Evolutionary conservation across 2,888 invertebrate species (phyloP).

Genomic region (Eucriotettix oculatus): DNA sequence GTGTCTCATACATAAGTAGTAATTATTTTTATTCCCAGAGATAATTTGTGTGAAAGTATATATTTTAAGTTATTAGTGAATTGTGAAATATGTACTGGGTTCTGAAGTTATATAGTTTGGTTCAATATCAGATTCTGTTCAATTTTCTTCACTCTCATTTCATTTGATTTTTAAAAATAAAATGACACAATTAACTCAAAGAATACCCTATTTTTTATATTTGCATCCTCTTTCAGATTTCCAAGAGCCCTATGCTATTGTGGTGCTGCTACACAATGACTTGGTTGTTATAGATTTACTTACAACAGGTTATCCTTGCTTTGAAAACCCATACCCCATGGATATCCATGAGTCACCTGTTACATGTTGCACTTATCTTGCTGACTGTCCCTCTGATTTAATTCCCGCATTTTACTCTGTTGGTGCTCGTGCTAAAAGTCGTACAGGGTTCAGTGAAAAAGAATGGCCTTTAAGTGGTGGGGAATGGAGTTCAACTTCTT

Average conservation of each 20-base stretch:
- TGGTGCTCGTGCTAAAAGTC: slow-evolving; percentile 54
- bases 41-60: too few species aligned
- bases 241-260: slow-evolving; percentile 95
- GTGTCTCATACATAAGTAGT: too few species aligned
- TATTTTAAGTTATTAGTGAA: too few species aligned
- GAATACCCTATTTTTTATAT: too few species aligned
- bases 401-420: slow-evolving; percentile 97
- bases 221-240: slow-evolving; percentile 47
- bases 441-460: slow-evolving; percentile 71
- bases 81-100: too few species aligned
- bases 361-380: slow-evolving; percentile 90
- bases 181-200: too few species aligned
- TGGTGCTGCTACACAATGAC: slow-evolving; percentile 93
- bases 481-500: slow-evolving; percentile 87
- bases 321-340: slow-evolving; percentile 99
- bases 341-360: slow-evolving; percentile 98
- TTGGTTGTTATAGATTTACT: slow-evolving; percentile 94
- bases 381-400: slow-evolving; percentile 94
- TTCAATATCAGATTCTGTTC: too few species aligned
- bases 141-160: too few species aligned
- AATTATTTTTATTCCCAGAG: too few species aligned
- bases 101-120: too few species aligned
- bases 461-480: slow-evolving; percentile 97
- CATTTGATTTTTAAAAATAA: too few species aligned
- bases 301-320: slow-evolving; percentile 90